phyloP scores from a whole-genome alignment of 2,113 vertebrate species.

The Gyps fulvus region DNA sequence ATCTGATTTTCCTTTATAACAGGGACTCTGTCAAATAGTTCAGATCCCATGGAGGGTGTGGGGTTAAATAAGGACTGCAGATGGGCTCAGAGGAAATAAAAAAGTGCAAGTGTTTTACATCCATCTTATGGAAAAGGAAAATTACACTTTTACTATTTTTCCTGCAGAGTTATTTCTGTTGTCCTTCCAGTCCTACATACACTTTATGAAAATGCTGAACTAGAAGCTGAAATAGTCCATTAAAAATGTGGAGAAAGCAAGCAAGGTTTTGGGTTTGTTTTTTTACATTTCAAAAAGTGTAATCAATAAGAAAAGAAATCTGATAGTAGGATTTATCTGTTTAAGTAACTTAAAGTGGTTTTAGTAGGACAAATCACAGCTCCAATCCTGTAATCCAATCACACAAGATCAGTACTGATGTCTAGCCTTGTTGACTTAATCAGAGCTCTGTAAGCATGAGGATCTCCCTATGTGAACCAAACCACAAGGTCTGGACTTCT shows the following conservation, averaged over 20 bases:
- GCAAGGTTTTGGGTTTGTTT: background rate
- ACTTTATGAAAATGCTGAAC: background rate
- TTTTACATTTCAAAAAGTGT: background rate
- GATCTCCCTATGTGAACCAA: background rate
- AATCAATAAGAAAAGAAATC: background rate
- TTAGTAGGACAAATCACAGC: conserved; percentile 9
- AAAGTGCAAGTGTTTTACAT: background rate
- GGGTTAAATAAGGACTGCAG: background rate
- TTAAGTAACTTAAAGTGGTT: conserved; percentile 3
- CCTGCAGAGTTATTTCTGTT: background rate
- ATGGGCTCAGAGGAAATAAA: background rate
- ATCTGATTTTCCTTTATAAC: background rate
- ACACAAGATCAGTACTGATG: background rate
- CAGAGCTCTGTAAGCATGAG: background rate
- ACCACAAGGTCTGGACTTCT: background rate
- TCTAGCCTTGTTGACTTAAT: background rate
- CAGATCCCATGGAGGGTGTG: background rate
- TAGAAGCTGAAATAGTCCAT: background rate
- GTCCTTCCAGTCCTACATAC: background rate
- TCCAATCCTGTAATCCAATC: conserved; percentile 28
- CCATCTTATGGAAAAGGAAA: background rate
- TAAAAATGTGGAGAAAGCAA: background rate
- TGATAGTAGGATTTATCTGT: conserved; percentile 7
- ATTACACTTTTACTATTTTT: background rate
- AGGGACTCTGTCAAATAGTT: background rate